Base-by-base conservation (phyloP, 2,113 vertebrate genomes). In the Mormyrus lacerda region DNA sequence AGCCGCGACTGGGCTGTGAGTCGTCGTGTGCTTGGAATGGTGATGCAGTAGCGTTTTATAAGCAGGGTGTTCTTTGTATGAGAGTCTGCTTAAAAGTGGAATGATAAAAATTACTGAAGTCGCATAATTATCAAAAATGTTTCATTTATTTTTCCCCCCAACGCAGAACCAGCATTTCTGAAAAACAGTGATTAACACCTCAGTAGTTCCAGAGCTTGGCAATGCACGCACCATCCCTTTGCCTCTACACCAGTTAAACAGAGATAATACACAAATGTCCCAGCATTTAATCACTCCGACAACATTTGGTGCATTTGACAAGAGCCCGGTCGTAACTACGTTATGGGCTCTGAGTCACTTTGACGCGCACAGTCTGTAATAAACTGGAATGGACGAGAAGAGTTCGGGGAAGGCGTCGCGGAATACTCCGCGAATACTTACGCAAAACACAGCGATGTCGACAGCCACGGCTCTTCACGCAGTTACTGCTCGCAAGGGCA, bases 271-370 rank as follows among this genome's bases (percentile, higher is more conserved):
- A 84, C 19, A 44, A 45, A 45, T 39, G 44, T 45, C 82, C 82
- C 82, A 84, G 82, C 44, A 24, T 84, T 84, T 84, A 84, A 39
- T 84, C 82, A 84, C 82, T 45, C 82, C 39, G 82, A 84, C 82
- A 84, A 45, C 82, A 84, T 84, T 84, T 84, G 82, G 44, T 84
- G 24, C 44, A 45, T 84, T 84, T 45, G 82, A 84, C 82, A 84
- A 21, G 44, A 47, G 42, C 17, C 44, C 21, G 8, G 44, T 84
- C 44, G 39, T 45, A 84, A 45, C 82, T 84, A 44, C 44, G 19
- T 79, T 79, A 17, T 0, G 13, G 44, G 35, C 35, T 45, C 42
- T 84, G 82, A 84, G 82, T 84, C 82, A 84, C 82, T 84, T 84
- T 47, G 39, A 82, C 42, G 39, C 79, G 44, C 82, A 84, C 44